phyloP scores from a whole-genome alignment of 2,888 invertebrate genomes.

The Acleris literana region DNA sequence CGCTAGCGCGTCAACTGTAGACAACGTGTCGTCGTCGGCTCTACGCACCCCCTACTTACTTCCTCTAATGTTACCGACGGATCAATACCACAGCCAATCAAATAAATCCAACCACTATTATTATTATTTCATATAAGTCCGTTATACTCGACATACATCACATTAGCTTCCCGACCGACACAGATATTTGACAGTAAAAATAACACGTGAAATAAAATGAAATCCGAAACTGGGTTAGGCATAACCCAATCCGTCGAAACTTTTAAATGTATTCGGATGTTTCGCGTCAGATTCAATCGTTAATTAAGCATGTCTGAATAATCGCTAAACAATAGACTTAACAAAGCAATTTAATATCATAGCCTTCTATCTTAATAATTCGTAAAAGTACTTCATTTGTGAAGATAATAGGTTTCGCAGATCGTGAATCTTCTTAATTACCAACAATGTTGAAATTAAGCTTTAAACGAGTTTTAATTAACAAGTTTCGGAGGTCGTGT shows the following conservation, averaged over 20 bases:
- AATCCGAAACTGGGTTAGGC: neutral
- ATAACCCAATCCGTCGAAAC: neutral
- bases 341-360: conserved; percentile 59
- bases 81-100: conserved; percentile 13
- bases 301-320: conserved; percentile 20
- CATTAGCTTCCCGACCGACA: neutral
- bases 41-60: neutral
- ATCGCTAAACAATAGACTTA: conserved; percentile 21
- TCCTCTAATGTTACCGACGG: conserved; percentile 6
- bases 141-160: too few relatives aligned
- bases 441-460: conserved; percentile 79
- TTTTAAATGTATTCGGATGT: neutral
- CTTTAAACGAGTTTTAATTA: conserved; percentile 81
- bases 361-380: conserved; percentile 69
- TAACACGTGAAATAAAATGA: neutral
- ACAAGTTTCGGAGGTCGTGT: conserved; percentile 72
- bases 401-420: conserved; percentile 74
- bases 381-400: conserved; percentile 62
- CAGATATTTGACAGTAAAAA: conserved; percentile 2
- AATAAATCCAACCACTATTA: neutral
- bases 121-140: neutral
- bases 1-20: conserved; percentile 21
- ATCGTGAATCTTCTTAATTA: conserved; percentile 81
- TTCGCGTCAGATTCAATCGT: neutral
- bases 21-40: conserved; percentile 12